phyloP scores from a whole-genome alignment of 2,797 vertebrate species.

The Hippopotamyrus pictus region DNA sequence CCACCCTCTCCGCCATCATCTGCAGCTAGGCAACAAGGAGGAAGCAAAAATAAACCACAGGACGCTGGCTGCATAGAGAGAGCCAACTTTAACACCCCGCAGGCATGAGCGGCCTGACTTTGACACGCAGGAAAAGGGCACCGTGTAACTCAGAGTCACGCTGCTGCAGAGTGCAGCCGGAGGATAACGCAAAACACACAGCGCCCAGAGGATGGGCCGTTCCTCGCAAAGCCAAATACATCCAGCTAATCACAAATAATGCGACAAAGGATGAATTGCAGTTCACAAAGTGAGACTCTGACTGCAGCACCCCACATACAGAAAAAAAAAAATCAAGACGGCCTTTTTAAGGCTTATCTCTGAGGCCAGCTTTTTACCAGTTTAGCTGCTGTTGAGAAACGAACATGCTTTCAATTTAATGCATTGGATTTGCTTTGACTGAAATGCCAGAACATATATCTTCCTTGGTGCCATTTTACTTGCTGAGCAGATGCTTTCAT shows the following conservation, averaged over 20 bases:
- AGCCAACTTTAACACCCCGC: not conserved
- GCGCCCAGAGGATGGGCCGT: not conserved
- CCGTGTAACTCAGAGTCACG: not conserved
- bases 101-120: constrained; percentile 6
- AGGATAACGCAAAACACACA: not conserved
- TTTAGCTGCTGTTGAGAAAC: not conserved
- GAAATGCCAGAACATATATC: not conserved
- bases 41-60: constrained; percentile 11
- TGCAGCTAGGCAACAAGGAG: not conserved
- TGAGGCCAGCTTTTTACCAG: not conserved
- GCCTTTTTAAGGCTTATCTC: not conserved
- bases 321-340: not conserved
- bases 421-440: not conserved
- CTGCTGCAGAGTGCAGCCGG: not conserved
- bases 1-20: not conserved
- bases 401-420: not conserved
- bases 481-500: not conserved
- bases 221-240: not conserved
- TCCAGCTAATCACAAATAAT: not conserved
- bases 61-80: not conserved
- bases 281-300: not conserved
- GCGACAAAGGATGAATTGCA: not conserved
- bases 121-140: not conserved
- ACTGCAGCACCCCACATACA: not conserved
- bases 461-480: not conserved